A percentile compares a stretch with the other conserved stretches of the same genome.
Evolutionary conservation across 2,113 vertebrate genomes (phyloP).

Genomic region (Jaculus jaculus): DNA sequence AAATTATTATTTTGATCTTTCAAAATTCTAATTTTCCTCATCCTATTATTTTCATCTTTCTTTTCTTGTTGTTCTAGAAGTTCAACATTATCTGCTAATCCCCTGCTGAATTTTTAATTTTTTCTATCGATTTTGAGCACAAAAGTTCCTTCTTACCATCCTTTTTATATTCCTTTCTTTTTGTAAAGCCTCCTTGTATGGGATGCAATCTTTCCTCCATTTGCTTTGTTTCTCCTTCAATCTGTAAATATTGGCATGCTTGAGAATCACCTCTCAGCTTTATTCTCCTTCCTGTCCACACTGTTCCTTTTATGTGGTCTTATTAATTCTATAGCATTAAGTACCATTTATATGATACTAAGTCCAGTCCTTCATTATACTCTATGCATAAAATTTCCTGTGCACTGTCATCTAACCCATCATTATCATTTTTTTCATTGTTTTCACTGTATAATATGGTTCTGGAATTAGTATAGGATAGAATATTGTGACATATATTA

Average conservation of each 20-base stretch:
- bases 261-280: not conserved
- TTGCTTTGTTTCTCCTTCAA: not conserved
- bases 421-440: not conserved
- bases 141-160: not conserved
- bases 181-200: not conserved
- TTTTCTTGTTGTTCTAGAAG: not conserved
- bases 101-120: not conserved
- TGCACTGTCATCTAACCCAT: no score
- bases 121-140: not conserved
- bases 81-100: not conserved
- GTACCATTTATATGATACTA: not conserved
- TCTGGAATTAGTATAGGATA: not conserved
- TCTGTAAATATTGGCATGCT: not conserved
- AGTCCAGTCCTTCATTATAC: not conserved
- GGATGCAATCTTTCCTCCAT: not conserved
- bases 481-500: not conserved
- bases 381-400: not conserved
- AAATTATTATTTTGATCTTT: not conserved
- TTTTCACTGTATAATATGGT: not conserved
- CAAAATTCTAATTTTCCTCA: not conserved
- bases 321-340: not conserved
- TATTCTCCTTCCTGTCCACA: not conserved
- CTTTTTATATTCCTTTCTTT: not conserved
- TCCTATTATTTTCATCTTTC: not conserved
- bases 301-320: not conserved